These are phyloP conservation scores for Machimus rusticus DNA, from an alignment of 2,888 invertebrate genomes.

Conservation along the genomic window DNA sequence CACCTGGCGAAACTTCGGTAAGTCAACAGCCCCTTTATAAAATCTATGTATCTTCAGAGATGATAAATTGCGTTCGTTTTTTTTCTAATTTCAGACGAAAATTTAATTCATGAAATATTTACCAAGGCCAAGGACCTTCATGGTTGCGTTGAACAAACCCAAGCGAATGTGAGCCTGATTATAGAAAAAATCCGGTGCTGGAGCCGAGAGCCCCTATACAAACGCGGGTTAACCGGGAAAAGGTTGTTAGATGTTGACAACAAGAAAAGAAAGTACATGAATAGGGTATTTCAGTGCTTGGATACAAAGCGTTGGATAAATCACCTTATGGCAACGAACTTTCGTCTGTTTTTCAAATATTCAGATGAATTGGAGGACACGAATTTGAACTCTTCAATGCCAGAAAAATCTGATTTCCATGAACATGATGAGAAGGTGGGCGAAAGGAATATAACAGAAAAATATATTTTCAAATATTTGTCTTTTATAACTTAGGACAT, in stretches of 20 bases:
- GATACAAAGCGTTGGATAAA: slow-evolving; percentile 56
- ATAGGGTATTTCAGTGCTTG: slow-evolving; percentile 55
- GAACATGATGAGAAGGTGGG: background rate
- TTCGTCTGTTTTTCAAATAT: slow-evolving; percentile 56
- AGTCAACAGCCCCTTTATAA: slow-evolving; percentile 53
- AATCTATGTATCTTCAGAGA: background rate
- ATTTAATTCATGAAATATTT: slow-evolving; percentile 53
- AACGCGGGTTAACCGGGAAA: slow-evolving; percentile 67
- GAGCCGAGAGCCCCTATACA: slow-evolving; percentile 78
- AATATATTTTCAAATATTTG: background rate
- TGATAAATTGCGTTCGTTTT: background rate
- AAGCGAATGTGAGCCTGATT: slow-evolving; percentile 71
- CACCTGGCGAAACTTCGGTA: slow-evolving; percentile 85
- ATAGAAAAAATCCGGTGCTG: slow-evolving; percentile 71
- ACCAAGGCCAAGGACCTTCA: slow-evolving; percentile 53
- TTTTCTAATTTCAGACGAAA: slow-evolving; percentile 51
- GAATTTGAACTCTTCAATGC: background rate
- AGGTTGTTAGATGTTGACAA: slow-evolving; percentile 56
- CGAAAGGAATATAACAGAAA: too few relatives aligned
- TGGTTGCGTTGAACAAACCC: slow-evolving; percentile 58
- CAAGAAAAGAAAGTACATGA: slow-evolving; percentile 55
- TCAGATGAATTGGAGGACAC: slow-evolving; percentile 42
- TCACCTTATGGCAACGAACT: slow-evolving; percentile 57
- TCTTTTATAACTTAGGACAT: background rate
- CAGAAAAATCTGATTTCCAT: background rate